phyloP scores from a whole-genome alignment of 2,113 vertebrate genomes.

The Onychostruthus taczanowskii region DNA sequence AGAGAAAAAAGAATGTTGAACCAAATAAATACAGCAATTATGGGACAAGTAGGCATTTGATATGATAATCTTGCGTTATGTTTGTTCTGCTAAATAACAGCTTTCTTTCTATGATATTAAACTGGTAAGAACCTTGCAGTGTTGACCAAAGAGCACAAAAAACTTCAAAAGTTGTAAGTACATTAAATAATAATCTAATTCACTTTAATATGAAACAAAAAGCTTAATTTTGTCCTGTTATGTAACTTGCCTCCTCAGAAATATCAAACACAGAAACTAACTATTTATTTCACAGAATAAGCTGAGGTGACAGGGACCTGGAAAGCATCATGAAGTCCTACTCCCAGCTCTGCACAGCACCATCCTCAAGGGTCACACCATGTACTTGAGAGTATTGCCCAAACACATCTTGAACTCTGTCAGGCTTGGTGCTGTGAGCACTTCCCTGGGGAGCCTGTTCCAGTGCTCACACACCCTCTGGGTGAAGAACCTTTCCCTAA shows the following conservation, averaged over 20 bases:
- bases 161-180: background rate
- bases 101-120: background rate
- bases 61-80: accelerated
- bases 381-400: background rate
- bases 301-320: background rate
- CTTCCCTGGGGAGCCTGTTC: background rate
- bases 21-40: background rate
- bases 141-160: background rate
- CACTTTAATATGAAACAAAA: background rate
- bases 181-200: background rate
- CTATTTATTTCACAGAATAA: background rate
- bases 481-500: background rate
- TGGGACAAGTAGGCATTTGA: background rate
- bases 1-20: background rate
- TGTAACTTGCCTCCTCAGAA: background rate
- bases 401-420: background rate
- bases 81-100: accelerated
- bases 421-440: background rate
- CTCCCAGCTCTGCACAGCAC: background rate
- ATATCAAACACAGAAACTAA: background rate
- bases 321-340: background rate
- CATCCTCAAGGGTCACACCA: background rate
- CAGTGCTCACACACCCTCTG: background rate
- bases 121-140: background rate
- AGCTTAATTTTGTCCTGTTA: background rate